phyloP scores from a whole-genome alignment of 1,140 invertebrate species.

The Panonychus citri region DNA sequence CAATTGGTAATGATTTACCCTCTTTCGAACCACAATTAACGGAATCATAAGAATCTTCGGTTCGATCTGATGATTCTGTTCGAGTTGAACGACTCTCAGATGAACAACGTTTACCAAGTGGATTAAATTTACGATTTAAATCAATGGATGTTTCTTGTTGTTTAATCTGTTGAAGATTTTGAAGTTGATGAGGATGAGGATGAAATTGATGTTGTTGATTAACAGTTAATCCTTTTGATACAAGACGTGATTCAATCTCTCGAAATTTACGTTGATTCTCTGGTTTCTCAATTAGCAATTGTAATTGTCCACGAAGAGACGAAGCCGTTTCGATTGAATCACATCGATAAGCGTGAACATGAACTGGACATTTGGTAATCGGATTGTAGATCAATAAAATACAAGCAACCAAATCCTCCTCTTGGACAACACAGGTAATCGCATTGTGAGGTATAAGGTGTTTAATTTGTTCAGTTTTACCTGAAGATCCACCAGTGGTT shows the following conservation, averaged over 20 bases:
- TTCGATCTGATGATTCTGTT: slow-evolving; percentile 16
- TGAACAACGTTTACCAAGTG: slow-evolving; percentile 9
- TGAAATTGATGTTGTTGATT: neutral
- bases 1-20: neutral
- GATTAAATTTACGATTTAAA: neutral
- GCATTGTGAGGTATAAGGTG: slow-evolving; percentile 84
- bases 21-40: neutral
- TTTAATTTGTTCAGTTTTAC: slow-evolving; percentile 40
- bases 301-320: slow-evolving; percentile 52
- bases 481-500: no score
- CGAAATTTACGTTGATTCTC: slow-evolving; percentile 65
- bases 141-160: neutral
- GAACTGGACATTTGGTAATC: slow-evolving; percentile 57
- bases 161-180: neutral
- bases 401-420: slow-evolving; percentile 66
- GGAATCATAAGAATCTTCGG: slow-evolving; percentile 13
- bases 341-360: slow-evolving; percentile 82
- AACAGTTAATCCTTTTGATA: slow-evolving; percentile 23
- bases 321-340: slow-evolving; percentile 77
- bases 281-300: slow-evolving; percentile 50
- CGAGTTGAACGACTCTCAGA: slow-evolving; percentile 17
- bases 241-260: slow-evolving; percentile 41
- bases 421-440: slow-evolving; percentile 57
- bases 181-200: neutral
- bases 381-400: slow-evolving; percentile 73